A percentile compares a stretch with the other conserved stretches of the same genome.
These are phyloP conservation scores for Mallotus villosus DNA, from an alignment of 2,797 vertebrate species.

Conservation along the genomic window DNA sequence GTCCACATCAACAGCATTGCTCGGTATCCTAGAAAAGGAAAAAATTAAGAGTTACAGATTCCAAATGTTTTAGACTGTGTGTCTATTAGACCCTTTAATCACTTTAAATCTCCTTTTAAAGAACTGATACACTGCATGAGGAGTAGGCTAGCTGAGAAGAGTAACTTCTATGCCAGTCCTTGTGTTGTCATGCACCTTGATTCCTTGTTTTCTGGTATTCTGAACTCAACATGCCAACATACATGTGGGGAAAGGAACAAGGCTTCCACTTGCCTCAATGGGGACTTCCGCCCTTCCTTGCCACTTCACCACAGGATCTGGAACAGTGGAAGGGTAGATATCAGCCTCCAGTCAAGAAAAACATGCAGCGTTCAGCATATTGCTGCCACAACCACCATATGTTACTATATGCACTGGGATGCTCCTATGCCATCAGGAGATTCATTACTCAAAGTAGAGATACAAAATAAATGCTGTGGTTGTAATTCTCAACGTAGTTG, in stretches of 20 bases:
- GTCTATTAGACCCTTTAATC: not conserved
- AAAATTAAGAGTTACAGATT: not conserved
- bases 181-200: not conserved
- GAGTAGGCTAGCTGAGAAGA: not conserved
- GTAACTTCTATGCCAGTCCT: not conserved
- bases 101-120: not conserved
- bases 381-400: conserved; percentile 66
- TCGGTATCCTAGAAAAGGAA: conserved; percentile 68
- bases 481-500: not conserved
- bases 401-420: conserved; percentile 39
- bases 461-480: not conserved
- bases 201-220: not conserved
- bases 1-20: conserved; percentile 73
- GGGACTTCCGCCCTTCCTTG: conserved; percentile 71
- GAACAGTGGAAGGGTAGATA: not conserved
- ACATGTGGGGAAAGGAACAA: conserved; percentile 42
- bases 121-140: not conserved
- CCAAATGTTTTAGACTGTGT: not conserved
- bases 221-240: not conserved
- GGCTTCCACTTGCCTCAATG: conserved; percentile 71
- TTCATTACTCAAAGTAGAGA: not conserved
- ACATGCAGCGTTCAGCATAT: conserved; percentile 61
- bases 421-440: conserved; percentile 29
- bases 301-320: conserved; percentile 61
- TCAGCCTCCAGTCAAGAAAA: conserved; percentile 37